Base-by-base conservation (phyloP, 2,888 invertebrate genomes). In the Apamea epomidion region DNA sequence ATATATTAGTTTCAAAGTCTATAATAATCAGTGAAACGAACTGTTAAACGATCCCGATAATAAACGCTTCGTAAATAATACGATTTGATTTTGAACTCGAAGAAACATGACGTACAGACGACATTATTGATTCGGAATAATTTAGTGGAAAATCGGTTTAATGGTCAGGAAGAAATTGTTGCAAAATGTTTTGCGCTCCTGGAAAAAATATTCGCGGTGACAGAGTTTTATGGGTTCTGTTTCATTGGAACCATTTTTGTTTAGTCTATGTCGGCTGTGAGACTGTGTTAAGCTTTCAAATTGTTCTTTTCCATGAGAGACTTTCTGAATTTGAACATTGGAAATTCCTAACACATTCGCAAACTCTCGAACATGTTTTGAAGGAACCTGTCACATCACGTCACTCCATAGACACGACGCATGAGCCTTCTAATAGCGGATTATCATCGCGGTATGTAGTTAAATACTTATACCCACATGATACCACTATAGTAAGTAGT, bases 1-100 rank as follows among this genome's bases (percentile, higher is more conserved):
- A 88, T 81, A 86, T 87, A 88, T 88, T 88, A 86, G 82, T 90
- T 89, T 87, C 83, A 84, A 88, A 89, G 86, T 85, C 85, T 86
- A 90, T 89, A 91, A 89, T 88, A 86, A 87, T 83, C 68, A 91
- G 77, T 87, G 72, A 82, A 89, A 88, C 81, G 84, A 77, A 81
- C 76, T 79, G 81, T 83, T 84, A 85, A 88, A 86, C 81, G 82
- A 80, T 80, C 51, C 67, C 74, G 78, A 85, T 78, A 83, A 82
- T 89, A 87, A 84, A 80, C 71, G 74, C 71, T 78, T 86, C 81
- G 70, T 84, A 78, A 80, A 86, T 82, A 82, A 91, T 74, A 78
- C 64, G 75, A 79, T 83, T 80, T 77, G 54, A 81, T 81, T 77
- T 75, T 74, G 68, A 76, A 85, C 77, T 77, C 76, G 21, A 74